A percentile compares a stretch with the other conserved stretches of the same genome.
Conservation (phyloP, 2,797 vertebrate genomes). For the Microctenopoma stevenorrisi region DNA sequence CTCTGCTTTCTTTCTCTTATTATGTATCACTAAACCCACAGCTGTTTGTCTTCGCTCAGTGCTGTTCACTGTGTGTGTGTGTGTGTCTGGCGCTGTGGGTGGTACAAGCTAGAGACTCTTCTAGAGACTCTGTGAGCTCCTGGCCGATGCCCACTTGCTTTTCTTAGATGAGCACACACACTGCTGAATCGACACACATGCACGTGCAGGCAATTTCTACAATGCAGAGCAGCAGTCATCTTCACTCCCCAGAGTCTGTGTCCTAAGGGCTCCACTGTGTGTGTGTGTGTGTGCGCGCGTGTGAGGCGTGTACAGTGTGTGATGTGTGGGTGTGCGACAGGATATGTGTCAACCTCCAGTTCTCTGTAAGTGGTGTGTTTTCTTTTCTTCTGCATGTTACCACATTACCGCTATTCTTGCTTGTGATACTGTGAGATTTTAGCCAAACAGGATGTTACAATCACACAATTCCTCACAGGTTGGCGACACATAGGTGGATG, state of each 20-base stretch:
- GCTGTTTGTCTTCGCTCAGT: conserved; percentile 32
- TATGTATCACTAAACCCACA: conserved; percentile 59
- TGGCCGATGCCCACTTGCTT: conserved; percentile 17
- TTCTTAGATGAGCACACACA: conserved; percentile 9
- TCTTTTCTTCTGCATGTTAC: conserved; percentile 15
- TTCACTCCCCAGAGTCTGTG: conserved; percentile 11
- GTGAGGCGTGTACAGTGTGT: not conserved
- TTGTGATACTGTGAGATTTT: conserved; percentile 26
- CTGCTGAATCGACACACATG: no score
- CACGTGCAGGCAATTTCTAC: not conserved
- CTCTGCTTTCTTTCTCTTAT: conserved; percentile 57
- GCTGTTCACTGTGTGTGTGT: conserved; percentile 6
- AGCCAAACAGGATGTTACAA: conserved; percentile 29
- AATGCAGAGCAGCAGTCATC: conserved; percentile 24
- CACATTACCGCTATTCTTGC: conserved; percentile 15
- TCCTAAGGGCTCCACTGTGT: not conserved
- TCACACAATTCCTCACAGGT: not conserved
- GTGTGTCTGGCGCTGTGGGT: conserved; percentile 32
- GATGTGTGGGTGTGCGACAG: conserved; percentile 47
- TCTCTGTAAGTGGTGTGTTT: not conserved
- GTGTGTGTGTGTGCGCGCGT: not conserved
- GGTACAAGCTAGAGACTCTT: conserved; percentile 39
- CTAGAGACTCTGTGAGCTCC: conserved; percentile 29
- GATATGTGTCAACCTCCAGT: conserved; percentile 55
- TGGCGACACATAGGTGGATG: not conserved